Evolutionary conservation across 2,888 invertebrate species (phyloP).

Genomic region (Phaonia tiefii): DNA sequence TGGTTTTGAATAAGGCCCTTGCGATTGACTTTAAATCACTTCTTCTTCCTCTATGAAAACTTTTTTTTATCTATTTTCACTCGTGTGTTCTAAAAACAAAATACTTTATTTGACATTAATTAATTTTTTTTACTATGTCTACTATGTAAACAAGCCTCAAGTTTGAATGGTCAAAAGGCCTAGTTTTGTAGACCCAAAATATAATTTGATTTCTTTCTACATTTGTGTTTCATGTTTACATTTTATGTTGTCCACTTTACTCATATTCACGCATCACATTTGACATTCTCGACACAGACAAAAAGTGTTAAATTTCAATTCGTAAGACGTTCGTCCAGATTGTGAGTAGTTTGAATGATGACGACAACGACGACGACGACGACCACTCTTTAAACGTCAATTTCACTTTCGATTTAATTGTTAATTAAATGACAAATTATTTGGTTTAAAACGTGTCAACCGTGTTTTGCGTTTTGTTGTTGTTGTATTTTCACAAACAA

Average conservation of each 20-base stretch:
- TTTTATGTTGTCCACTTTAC: neutral
- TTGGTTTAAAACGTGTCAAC: constrained; percentile 35
- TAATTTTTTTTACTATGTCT: too few relatives aligned
- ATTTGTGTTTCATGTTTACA: neutral
- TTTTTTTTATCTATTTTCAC: too few relatives aligned
- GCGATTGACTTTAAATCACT: too few relatives aligned
- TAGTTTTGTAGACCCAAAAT: neutral
- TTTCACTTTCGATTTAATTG: constrained; percentile 49
- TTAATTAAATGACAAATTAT: constrained; percentile 56
- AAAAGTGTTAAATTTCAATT: neutral
- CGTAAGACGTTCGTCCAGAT: neutral
- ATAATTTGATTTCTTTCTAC: neutral
- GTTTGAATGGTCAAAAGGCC: neutral
- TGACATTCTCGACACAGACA: neutral
- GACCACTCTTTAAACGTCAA: neutral
- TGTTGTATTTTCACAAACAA: constrained; percentile 26
- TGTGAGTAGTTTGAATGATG: neutral
- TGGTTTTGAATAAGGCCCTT: too few relatives aligned
- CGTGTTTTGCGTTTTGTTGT: constrained; percentile 4
- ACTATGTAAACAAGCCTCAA: too few relatives aligned
- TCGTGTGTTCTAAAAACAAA: too few relatives aligned
- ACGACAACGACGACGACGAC: neutral
- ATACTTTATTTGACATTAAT: too few relatives aligned
- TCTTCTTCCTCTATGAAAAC: too few relatives aligned
- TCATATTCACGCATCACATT: neutral